Conservation (phyloP, 2,797 vertebrate genomes). For the Pseudopleuronectes americanus region DNA sequence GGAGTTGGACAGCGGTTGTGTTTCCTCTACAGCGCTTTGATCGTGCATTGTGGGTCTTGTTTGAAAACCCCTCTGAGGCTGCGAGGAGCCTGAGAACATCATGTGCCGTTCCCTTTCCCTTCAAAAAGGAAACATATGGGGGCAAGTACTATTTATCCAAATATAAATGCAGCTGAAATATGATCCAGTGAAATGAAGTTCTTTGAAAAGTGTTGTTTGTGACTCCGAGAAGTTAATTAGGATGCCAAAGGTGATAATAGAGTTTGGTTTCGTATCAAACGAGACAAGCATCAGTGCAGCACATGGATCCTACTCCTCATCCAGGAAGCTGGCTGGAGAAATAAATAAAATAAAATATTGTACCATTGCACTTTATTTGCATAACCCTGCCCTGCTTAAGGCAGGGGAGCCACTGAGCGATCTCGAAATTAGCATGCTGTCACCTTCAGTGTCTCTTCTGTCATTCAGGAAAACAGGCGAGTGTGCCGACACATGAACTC, state of each 20-base stretch:
- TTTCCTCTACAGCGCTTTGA: too few species aligned
- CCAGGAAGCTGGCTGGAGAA: slow-evolving; percentile 40
- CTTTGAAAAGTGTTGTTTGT: slow-evolving; percentile 10
- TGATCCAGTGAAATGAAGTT: slow-evolving; percentile 14
- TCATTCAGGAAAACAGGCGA: slow-evolving; percentile 81
- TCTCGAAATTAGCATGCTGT: slow-evolving; percentile 82
- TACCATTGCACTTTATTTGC: slow-evolving; percentile 77
- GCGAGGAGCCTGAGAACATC: too few species aligned
- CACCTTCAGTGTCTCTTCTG: slow-evolving; percentile 84
- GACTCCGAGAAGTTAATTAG: slow-evolving; percentile 53
- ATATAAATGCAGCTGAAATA: slow-evolving; percentile 22
- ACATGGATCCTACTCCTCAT: slow-evolving; percentile 42
- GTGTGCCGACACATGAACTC: slow-evolving; percentile 79
- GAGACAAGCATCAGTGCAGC: slow-evolving; percentile 38
- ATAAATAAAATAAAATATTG: slow-evolving; percentile 34
- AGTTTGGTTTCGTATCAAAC: slow-evolving; percentile 39
- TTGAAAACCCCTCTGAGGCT: too few species aligned
- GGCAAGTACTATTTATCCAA: neutral
- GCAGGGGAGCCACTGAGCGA: slow-evolving; percentile 77
- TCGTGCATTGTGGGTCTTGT: too few species aligned
- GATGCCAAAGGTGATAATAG: slow-evolving; percentile 45
- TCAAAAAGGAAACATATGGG: neutral
- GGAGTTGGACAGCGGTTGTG: too few species aligned
- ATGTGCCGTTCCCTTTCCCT: too few species aligned
- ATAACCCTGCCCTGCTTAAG: slow-evolving; percentile 80